Percentiles rank a stretch among this genome's conserved stretches.
These are phyloP conservation scores for Pungitius pungitius DNA, from an alignment of 2,113 vertebrate species.

Conservation along the genomic window DNA sequence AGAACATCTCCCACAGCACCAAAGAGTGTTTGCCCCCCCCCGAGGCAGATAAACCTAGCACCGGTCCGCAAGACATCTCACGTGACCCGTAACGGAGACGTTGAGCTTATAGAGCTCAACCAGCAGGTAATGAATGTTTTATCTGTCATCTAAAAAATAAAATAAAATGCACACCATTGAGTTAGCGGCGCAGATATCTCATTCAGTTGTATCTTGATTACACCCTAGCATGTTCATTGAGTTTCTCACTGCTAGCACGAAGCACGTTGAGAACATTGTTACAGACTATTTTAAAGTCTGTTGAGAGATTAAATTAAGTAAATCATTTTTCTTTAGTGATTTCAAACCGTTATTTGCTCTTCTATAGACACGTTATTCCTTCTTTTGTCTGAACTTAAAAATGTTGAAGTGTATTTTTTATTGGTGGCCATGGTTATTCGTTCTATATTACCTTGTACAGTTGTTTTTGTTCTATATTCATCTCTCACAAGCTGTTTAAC, in stretches of 20 bases:
- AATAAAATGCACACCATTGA: not conserved
- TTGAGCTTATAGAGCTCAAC: slow-evolving; percentile 89
- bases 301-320: not conserved
- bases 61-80: slow-evolving; percentile 82
- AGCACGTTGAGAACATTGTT: not conserved
- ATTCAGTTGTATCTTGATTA: not conserved
- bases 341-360: not conserved
- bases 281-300: not conserved
- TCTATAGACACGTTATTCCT: not conserved
- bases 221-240: not conserved
- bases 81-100: slow-evolving; percentile 84
- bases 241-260: not conserved
- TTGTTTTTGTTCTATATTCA: not conserved
- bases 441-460: not conserved
- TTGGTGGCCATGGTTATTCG: not conserved
- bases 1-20: slow-evolving; percentile 91
- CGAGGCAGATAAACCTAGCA: slow-evolving; percentile 79
- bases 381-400: not conserved
- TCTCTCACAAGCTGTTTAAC: not conserved
- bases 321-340: not conserved
- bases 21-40: slow-evolving; percentile 83
- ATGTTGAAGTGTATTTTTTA: not conserved
- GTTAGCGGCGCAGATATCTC: not conserved
- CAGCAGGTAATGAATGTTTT: slow-evolving; percentile 85
- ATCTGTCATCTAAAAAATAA: not conserved